phyloP scores from a whole-genome alignment of 2,113 vertebrate species.

The Plotosus lineatus region DNA sequence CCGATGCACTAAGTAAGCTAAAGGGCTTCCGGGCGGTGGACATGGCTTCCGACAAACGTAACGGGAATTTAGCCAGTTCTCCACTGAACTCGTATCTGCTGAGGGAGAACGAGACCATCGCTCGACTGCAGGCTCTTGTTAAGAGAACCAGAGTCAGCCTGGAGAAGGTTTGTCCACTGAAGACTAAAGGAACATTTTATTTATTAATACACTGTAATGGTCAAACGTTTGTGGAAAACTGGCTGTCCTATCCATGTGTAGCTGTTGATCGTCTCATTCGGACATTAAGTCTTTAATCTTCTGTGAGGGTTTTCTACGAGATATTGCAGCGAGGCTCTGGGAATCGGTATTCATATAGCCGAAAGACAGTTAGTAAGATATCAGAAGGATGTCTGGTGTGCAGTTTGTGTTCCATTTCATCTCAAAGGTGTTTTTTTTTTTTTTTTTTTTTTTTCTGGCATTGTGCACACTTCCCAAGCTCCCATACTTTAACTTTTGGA shows the following conservation, averaged over 20 bases:
- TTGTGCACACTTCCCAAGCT: not conserved
- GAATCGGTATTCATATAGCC: not conserved
- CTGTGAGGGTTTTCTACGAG: not conserved
- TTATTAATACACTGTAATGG: not conserved
- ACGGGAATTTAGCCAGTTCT: slow-evolving; percentile 88
- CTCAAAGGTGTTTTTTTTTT: not conserved
- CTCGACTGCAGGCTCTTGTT: slow-evolving; percentile 92
- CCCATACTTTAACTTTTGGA: not conserved
- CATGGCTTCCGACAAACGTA: slow-evolving; percentile 89
- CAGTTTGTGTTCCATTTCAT: not conserved
- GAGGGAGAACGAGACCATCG: slow-evolving; percentile 95
- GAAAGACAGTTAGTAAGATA: not conserved
- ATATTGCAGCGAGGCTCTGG: not conserved
- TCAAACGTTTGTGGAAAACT: not conserved
- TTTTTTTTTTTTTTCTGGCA: no score
- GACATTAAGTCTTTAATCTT: not conserved
- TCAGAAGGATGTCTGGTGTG: not conserved
- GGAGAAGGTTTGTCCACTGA: slow-evolving; percentile 82
- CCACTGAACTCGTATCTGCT: slow-evolving; percentile 90
- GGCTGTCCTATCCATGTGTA: not conserved
- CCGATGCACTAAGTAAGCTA: slow-evolving; percentile 82
- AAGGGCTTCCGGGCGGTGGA: slow-evolving; percentile 81
- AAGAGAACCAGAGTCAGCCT: slow-evolving; percentile 95
- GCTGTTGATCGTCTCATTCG: not conserved
- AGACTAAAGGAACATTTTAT: not conserved